phyloP scores from a whole-genome alignment of 2,797 vertebrate species.

The Thamnophis elegans region DNA sequence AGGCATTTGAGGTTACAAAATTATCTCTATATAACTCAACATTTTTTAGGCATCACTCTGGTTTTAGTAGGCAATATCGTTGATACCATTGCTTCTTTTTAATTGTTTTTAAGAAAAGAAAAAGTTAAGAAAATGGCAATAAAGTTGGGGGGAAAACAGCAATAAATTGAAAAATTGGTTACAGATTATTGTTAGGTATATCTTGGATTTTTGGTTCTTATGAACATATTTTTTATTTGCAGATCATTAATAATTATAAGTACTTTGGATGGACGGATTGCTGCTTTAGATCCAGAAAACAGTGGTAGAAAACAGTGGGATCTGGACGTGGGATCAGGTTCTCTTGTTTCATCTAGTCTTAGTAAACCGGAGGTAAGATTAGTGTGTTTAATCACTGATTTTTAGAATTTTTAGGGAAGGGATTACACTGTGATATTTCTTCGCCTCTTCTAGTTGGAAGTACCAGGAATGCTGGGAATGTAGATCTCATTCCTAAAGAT shows the following conservation, averaged over 20 bases:
- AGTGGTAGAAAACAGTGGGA: conserved; percentile 95
- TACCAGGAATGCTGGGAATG: neutral
- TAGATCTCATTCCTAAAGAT: neutral
- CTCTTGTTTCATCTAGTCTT: conserved; percentile 93
- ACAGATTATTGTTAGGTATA: neutral
- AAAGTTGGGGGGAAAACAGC: neutral
- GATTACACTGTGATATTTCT: neutral
- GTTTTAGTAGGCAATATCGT: neutral
- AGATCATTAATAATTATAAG: conserved; percentile 96
- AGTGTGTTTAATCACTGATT: conserved; percentile 1
- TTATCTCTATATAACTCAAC: neutral
- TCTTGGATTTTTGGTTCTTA: neutral
- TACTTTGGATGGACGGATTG: conserved; percentile 93
- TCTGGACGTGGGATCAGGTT: conserved; percentile 91
- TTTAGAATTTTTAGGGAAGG: neutral
- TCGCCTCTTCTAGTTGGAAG: neutral
- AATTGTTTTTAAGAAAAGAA: neutral
- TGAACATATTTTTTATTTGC: conserved; percentile 24
- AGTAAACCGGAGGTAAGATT: conserved; percentile 93
- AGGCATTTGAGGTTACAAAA: neutral
- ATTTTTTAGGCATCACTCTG: neutral
- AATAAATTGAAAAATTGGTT: neutral
- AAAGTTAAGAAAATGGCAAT: neutral
- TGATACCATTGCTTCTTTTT: neutral
- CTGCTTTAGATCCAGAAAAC: conserved; percentile 92